Evolutionary conservation across 2,797 vertebrate species (phyloP).

Genomic region (Crax fasciolata): DNA sequence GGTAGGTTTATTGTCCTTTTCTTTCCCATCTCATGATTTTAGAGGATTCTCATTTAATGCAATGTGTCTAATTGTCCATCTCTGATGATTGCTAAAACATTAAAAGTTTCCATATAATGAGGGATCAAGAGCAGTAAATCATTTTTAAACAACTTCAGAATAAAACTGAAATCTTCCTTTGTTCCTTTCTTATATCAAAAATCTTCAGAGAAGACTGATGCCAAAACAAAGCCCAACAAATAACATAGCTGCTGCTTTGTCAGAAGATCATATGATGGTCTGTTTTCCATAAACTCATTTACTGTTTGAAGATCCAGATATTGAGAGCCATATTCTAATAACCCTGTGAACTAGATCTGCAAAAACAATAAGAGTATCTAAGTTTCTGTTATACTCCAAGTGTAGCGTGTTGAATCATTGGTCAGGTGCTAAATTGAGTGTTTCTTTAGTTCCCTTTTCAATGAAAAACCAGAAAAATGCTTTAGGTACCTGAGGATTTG

Average conservation of each 20-base stretch:
- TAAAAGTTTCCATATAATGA: not conserved
- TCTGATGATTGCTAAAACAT: not conserved
- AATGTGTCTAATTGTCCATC: not conserved
- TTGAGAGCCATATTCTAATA: not conserved
- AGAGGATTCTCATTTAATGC: not conserved
- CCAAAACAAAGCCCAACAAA: not conserved
- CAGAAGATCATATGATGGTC: not conserved
- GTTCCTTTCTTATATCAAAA: not conserved
- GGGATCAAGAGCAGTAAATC: not conserved
- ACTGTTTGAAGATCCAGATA: slow-evolving; percentile 10
- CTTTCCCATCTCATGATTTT: not conserved
- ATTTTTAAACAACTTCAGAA: not conserved
- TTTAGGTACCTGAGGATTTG: not conserved
- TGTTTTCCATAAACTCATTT: not conserved
- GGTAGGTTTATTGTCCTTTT: not conserved
- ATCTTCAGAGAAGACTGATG: not conserved
- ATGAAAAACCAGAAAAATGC: not conserved
- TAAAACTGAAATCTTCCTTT: not conserved
- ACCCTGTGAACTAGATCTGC: not conserved
- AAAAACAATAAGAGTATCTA: not conserved
- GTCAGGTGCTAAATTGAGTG: not conserved
- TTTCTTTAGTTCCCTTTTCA: not conserved
- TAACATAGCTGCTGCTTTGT: not conserved
- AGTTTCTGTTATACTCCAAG: not conserved
- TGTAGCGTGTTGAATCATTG: not conserved